phyloP scores from a whole-genome alignment of 2,113 vertebrate genomes.

The Heloderma charlesbogerti region DNA sequence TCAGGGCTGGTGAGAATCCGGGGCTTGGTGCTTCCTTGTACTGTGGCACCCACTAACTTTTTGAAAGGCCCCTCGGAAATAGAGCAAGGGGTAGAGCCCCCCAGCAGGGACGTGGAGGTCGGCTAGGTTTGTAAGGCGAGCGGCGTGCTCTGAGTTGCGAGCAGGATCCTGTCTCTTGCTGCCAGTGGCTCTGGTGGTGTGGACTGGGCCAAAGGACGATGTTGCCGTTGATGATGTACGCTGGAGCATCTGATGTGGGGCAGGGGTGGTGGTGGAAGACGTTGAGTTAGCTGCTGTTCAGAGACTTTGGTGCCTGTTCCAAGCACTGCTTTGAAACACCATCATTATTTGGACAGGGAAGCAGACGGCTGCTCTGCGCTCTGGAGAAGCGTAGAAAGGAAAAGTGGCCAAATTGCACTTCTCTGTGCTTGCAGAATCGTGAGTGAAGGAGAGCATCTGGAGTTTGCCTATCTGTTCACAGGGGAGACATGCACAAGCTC shows the following conservation, averaged over 20 bases:
- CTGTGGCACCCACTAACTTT: no score
- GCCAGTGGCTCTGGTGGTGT: no score
- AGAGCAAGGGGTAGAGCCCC: background rate
- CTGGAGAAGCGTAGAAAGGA: no score
- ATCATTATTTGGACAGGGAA: background rate
- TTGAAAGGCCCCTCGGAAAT: background rate
- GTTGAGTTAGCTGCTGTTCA: background rate
- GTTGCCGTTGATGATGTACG: background rate
- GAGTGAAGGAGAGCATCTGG: background rate
- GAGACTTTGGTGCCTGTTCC: background rate
- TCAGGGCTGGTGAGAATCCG: no score
- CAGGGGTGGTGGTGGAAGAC: background rate
- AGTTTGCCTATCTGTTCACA: background rate
- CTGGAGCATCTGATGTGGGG: background rate
- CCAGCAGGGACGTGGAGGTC: background rate
- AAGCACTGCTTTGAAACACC: background rate
- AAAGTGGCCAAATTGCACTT: no score
- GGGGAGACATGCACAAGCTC: no score
- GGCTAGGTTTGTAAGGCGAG: background rate
- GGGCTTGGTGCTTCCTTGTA: no score
- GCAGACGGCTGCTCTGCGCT: background rate
- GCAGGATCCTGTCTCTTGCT: no score
- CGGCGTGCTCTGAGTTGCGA: background rate
- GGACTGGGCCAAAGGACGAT: no score
- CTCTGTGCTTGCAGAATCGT: fast-evolving